Conservation (phyloP, 2,888 invertebrate genomes). For the Mythimna albipuncta region DNA sequence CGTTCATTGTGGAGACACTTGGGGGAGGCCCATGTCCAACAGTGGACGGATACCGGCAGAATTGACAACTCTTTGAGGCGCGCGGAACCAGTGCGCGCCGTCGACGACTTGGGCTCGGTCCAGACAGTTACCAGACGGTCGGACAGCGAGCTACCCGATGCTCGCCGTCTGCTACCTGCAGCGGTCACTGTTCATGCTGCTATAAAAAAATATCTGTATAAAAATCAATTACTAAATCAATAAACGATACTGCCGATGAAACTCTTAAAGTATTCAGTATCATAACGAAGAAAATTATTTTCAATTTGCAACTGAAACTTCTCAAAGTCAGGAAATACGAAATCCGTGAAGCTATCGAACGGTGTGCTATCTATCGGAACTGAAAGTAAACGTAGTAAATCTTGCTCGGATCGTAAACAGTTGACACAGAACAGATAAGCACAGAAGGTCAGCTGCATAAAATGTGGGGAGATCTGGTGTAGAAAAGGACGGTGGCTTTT, state of each 20-base stretch:
- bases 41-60: too few species aligned
- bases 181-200: too few species aligned
- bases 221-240: not conserved
- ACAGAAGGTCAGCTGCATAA: not conserved
- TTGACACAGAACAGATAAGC: not conserved
- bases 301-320: not conserved
- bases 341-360: constrained; percentile 5
- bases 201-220: too few species aligned
- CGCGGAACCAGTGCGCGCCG: too few species aligned
- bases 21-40: too few species aligned
- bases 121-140: too few species aligned
- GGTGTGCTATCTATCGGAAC: constrained; percentile 26
- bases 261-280: not conserved
- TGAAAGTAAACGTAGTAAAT: constrained; percentile 40
- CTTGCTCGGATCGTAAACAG: constrained; percentile 29
- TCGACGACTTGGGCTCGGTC: too few species aligned
- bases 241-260: not conserved
- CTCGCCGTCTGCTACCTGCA: too few species aligned
- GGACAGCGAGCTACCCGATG: too few species aligned
- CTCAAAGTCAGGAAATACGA: constrained; percentile 6
- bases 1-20: too few species aligned
- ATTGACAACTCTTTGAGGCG: too few species aligned
- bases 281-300: not conserved
- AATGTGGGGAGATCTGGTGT: not conserved
- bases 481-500: not conserved